Conservation (phyloP, 2,888 invertebrate species). For the Acrobasis repandana region DNA sequence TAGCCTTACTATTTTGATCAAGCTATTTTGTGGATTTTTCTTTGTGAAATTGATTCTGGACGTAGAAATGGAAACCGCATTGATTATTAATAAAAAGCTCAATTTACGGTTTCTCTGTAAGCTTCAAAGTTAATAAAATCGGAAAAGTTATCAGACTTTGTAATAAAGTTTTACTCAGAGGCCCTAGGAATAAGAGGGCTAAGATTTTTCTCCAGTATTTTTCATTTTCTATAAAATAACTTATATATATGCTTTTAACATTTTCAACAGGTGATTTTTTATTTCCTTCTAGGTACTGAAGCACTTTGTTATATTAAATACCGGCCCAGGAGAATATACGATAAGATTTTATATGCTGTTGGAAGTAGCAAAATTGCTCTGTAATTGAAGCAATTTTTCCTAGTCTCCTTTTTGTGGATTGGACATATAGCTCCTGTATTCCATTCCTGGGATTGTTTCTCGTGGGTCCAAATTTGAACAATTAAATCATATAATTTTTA, state of each 20-base stretch:
- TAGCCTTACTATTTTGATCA: neutral
- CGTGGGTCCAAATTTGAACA: too few species aligned
- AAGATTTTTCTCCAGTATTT: neutral
- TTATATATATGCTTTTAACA: neutral
- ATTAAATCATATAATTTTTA: too few species aligned
- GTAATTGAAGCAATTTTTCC: too few species aligned
- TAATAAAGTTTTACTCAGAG: neutral
- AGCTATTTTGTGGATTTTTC: conserved; percentile 5
- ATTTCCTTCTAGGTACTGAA: too few species aligned
- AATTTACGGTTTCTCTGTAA: conserved; percentile 2
- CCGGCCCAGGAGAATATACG: too few species aligned
- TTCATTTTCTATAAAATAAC: neutral
- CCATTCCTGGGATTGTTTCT: too few species aligned
- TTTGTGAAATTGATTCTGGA: conserved; percentile 11
- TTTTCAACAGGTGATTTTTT: neutral
- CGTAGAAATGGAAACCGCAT: conserved; percentile 6
- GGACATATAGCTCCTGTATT: too few species aligned
- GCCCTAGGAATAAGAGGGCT: neutral
- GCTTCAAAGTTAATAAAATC: neutral
- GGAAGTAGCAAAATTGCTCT: too few species aligned
- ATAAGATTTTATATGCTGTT: too few species aligned
- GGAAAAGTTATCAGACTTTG: neutral
- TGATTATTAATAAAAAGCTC: conserved; percentile 7
- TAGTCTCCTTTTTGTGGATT: too few species aligned
- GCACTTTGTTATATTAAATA: too few species aligned